phyloP scores from a whole-genome alignment of 2,797 vertebrate genomes.

The Crenichthys baileyi region DNA sequence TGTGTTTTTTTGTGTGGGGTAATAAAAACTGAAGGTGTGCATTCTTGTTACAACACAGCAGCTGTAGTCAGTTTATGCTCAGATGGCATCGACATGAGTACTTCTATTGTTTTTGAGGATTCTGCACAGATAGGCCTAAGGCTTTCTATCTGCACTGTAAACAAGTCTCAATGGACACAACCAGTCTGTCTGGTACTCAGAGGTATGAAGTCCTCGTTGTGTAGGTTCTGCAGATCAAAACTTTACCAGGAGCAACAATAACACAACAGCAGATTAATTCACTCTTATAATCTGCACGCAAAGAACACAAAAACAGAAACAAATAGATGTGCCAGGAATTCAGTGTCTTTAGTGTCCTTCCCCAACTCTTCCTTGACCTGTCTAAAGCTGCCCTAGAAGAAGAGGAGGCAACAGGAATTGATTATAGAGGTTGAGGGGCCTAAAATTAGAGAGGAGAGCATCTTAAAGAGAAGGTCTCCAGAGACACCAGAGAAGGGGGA shows the following conservation, averaged over 20 bases:
- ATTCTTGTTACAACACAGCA: conserved; percentile 41
- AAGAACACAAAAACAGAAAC: neutral
- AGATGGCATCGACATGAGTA: conserved; percentile 43
- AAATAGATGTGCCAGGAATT: neutral
- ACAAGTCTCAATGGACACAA: conserved; percentile 38
- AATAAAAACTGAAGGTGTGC: conserved; percentile 8
- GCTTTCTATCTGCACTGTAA: conserved; percentile 47
- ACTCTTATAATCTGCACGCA: neutral
- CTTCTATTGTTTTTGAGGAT: conserved; percentile 64
- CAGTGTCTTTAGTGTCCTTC: neutral
- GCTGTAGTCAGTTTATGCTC: conserved; percentile 63
- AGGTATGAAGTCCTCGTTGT: conserved; percentile 7
- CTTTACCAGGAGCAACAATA: neutral
- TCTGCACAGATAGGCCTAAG: conserved; percentile 56
- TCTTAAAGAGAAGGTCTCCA: conserved; percentile 34
- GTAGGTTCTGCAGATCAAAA: conserved; percentile 9
- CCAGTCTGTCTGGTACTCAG: conserved; percentile 3
- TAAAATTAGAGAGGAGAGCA: conserved; percentile 10
- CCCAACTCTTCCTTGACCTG: neutral
- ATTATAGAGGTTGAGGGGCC: conserved; percentile 21
- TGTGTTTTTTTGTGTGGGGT: neutral
- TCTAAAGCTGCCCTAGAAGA: conserved; percentile 7
- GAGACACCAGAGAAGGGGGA: conserved; percentile 23
- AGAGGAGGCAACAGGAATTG: conserved; percentile 16
- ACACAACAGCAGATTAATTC: neutral